Percentiles rank a stretch among this genome's conserved stretches.
phyloP scores from a whole-genome alignment of 2,888 invertebrate genomes.

The Pharmacophagus antenor region DNA sequence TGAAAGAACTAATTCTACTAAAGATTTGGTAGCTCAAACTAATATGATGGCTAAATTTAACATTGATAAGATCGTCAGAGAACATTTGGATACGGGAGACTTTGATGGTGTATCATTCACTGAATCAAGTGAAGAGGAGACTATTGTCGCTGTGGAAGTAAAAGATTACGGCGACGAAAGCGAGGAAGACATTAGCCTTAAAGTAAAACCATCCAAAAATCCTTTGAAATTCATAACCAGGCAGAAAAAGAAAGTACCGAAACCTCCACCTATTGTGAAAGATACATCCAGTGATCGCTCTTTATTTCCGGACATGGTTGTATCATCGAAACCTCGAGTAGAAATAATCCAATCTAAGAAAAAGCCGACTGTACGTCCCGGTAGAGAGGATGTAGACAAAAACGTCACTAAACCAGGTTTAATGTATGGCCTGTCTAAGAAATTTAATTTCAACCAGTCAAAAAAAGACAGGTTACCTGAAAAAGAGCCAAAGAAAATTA shows the following conservation, averaged over 20 bases:
- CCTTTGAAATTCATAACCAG: constrained; percentile 29
- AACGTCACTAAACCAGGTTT: constrained; percentile 51
- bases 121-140: constrained; percentile 69
- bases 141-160: constrained; percentile 54
- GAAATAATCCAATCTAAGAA: constrained; percentile 41
- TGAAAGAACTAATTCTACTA: constrained; percentile 57
- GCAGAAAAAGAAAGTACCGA: constrained; percentile 18
- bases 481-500: constrained; percentile 46
- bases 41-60: constrained; percentile 75
- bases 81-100: constrained; percentile 68
- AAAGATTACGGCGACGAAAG: constrained; percentile 41
- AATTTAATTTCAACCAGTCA: constrained; percentile 63
- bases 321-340: constrained; percentile 51
- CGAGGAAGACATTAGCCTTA: constrained; percentile 32
- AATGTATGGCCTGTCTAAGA: constrained; percentile 63
- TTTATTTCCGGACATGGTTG: constrained; percentile 30
- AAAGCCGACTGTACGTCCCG: constrained; percentile 33
- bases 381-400: constrained; percentile 35
- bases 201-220: constrained; percentile 32
- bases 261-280: constrained; percentile 8
- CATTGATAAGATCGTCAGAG: constrained; percentile 59
- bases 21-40: constrained; percentile 63
- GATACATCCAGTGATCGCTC: constrained; percentile 20
- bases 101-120: constrained; percentile 69
- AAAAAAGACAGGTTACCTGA: constrained; percentile 55